Evolutionary conservation across 2,113 vertebrate species (phyloP).

Genomic region (Apteryx owenii): DNA sequence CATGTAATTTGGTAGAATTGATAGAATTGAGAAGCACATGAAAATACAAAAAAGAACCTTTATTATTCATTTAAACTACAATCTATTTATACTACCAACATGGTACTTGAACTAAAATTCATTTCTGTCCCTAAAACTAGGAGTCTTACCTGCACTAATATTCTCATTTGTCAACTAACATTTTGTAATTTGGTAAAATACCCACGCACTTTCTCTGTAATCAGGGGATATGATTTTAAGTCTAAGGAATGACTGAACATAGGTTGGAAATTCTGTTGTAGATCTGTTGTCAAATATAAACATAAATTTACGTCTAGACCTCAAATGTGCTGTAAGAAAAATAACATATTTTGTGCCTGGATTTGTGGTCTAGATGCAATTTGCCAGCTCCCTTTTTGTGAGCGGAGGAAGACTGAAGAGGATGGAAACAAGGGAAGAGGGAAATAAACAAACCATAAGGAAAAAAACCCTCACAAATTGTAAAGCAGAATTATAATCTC

Average conservation of each 20-base stretch:
- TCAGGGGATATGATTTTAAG: background rate
- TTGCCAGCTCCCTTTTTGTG: background rate
- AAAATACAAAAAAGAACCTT: background rate
- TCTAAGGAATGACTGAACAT: background rate
- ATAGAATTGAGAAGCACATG: background rate
- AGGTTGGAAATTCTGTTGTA: background rate
- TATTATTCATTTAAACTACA: background rate
- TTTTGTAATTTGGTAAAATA: background rate
- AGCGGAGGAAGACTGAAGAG: background rate
- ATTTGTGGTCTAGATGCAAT: background rate
- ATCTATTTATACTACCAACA: background rate
- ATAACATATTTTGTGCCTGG: background rate
- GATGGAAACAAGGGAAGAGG: background rate
- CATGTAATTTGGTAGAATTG: background rate
- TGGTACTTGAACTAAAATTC: background rate
- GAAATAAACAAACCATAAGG: background rate
- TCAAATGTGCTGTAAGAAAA: background rate
- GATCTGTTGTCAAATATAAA: background rate
- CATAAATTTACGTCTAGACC: background rate
- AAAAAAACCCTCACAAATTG: background rate
- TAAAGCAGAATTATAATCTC: background rate
- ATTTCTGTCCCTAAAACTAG: background rate
- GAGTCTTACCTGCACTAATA: background rate
- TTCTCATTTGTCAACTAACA: background rate
- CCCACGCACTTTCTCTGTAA: background rate